phyloP scores from a whole-genome alignment of 2,113 vertebrate species.

The Varanus komodoensis region DNA sequence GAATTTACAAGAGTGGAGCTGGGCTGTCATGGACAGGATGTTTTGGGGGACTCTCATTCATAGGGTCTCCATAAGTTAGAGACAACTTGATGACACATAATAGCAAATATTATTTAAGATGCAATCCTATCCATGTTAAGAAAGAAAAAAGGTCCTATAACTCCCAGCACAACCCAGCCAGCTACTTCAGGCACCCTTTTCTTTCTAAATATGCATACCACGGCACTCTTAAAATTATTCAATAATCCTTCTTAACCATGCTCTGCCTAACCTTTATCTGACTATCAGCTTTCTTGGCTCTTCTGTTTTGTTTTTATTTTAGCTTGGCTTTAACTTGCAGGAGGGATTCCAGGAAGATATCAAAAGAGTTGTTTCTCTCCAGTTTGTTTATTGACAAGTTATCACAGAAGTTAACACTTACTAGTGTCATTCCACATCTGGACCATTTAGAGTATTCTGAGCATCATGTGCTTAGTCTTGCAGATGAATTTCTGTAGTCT shows the following conservation, averaged over 20 bases:
- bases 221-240: background rate
- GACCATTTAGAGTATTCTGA: background rate
- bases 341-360: background rate
- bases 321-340: background rate
- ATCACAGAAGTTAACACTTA: background rate
- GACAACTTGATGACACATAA: too few species aligned
- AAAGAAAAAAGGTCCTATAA: too few species aligned
- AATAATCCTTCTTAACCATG: background rate
- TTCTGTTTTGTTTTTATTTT: background rate
- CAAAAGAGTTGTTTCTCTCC: background rate
- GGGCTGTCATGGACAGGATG: too few species aligned
- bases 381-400: background rate
- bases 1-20: too few species aligned
- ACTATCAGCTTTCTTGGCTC: background rate
- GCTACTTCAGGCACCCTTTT: too few species aligned
- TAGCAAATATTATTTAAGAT: too few species aligned
- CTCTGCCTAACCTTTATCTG: background rate
- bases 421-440: background rate
- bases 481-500: background rate
- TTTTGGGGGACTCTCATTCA: too few species aligned
- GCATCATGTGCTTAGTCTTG: background rate
- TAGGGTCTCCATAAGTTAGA: too few species aligned
- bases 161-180: too few species aligned
- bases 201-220: too few species aligned
- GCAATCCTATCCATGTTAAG: too few species aligned